Percentiles rank a stretch among this genome's conserved stretches.
Conservation (phyloP, 2,113 vertebrate genomes). For the Actenoides hombroni region DNA sequence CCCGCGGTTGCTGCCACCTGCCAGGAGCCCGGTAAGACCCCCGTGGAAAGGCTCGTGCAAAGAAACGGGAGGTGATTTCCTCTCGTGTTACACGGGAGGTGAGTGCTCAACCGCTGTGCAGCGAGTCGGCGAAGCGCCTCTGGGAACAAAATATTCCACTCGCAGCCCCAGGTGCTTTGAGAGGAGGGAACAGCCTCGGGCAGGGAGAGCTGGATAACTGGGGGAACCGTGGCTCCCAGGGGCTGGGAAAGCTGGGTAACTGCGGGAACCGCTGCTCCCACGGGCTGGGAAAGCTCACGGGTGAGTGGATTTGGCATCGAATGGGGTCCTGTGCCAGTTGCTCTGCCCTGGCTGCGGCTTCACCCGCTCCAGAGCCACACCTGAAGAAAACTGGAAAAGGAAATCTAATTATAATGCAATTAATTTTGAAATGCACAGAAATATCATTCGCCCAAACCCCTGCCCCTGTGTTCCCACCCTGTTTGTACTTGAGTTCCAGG, state of each 20-base stretch:
- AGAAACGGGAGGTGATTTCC: neutral
- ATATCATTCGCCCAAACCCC: accelerated
- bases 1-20: neutral
- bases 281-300: accelerated
- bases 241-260: neutral
- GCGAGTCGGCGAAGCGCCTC: neutral
- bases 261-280: accelerated
- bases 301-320: neutral
- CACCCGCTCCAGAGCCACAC: accelerated
- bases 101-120: neutral
- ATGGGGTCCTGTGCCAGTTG: neutral
- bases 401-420: accelerated
- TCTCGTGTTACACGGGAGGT: neutral
- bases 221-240: accelerated
- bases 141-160: neutral
- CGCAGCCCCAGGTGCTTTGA: accelerated
- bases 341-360: neutral
- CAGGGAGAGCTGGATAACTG: neutral
- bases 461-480: accelerated
- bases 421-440: accelerated
- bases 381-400: accelerated
- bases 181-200: neutral
- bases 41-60: neutral
- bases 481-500: neutral
- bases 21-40: neutral